Conservation (phyloP, 2,888 invertebrate species). For the Linyphia triangularis region DNA sequence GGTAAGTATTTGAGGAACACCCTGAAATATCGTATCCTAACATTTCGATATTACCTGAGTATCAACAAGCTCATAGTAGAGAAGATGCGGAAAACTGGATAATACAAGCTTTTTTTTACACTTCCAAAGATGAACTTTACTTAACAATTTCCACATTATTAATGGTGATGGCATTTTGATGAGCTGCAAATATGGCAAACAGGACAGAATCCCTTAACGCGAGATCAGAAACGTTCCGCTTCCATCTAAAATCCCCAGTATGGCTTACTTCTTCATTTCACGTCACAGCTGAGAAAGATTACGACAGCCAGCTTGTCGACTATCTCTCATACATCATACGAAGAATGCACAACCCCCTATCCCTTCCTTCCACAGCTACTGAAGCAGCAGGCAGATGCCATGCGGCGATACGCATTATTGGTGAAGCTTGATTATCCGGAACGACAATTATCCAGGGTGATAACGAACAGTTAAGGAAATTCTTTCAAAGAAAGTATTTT, state of each 20-base stretch:
- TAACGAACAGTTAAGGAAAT: conserved; percentile 31
- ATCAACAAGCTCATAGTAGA: no score
- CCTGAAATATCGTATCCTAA: no score
- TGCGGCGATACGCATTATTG: conserved; percentile 30
- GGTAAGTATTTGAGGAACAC: no score
- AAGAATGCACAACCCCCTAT: conserved; percentile 41
- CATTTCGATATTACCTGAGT: no score
- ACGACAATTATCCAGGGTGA: conserved; percentile 48
- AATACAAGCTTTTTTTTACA: no score
- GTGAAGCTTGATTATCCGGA: conserved; percentile 37
- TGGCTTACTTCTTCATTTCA: conserved; percentile 46
- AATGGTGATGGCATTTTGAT: conserved; percentile 6
- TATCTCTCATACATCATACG: conserved; percentile 48
- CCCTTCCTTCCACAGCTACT: conserved; percentile 15
- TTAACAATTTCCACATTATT: no score
- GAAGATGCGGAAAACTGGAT: no score
- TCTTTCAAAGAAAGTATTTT: conserved; percentile 11
- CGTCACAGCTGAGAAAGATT: conserved; percentile 55
- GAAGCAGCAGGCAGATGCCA: no score
- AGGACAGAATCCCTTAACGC: conserved; percentile 27
- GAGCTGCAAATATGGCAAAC: neutral
- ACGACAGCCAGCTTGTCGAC: conserved; percentile 54
- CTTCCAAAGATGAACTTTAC: no score
- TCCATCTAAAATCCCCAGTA: conserved; percentile 22
- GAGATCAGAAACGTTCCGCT: conserved; percentile 10